Evolutionary conservation across 2,888 invertebrate genomes (phyloP).

Genomic region (Rugalucina vietnamica): DNA sequence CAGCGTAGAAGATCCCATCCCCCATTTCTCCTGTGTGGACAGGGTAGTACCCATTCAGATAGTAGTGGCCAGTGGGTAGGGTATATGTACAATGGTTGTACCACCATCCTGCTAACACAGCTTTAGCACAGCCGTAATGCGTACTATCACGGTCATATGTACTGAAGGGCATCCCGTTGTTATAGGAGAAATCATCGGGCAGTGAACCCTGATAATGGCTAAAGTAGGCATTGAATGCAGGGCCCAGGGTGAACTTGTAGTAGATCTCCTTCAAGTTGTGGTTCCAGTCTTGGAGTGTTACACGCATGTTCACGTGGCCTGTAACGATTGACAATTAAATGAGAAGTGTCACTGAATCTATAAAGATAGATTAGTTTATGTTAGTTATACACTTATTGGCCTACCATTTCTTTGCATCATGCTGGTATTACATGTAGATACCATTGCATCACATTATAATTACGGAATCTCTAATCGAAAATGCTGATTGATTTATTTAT

Average conservation of each 20-base stretch:
- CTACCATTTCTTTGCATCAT: no score
- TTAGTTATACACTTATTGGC: no score
- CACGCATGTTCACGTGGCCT: not conserved
- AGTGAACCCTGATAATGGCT: conserved; percentile 16
- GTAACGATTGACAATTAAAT: not conserved
- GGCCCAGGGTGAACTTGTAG: not conserved
- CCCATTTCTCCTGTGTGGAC: no score
- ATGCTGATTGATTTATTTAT: no score
- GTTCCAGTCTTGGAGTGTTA: not conserved
- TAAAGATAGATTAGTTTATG: no score
- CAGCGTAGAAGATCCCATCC: not conserved
- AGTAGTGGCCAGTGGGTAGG: not conserved
- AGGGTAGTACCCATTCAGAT: not conserved
- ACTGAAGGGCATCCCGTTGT: conserved; percentile 70
- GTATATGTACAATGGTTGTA: not conserved
- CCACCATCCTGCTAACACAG: not conserved
- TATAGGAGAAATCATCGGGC: conserved; percentile 71
- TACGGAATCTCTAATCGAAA: no score
- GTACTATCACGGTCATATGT: conserved; percentile 69
- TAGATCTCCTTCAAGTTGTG: not conserved
- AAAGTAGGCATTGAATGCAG: not conserved
- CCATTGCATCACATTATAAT: no score
- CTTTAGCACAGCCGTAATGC: conserved; percentile 68
- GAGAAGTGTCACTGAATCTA: no score
- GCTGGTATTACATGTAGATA: no score